Evolutionary conservation across 2,888 invertebrate genomes (phyloP), one percentile per base, ranked within the genome.

Genomic region (Alloscopus bannaensis): DNA sequence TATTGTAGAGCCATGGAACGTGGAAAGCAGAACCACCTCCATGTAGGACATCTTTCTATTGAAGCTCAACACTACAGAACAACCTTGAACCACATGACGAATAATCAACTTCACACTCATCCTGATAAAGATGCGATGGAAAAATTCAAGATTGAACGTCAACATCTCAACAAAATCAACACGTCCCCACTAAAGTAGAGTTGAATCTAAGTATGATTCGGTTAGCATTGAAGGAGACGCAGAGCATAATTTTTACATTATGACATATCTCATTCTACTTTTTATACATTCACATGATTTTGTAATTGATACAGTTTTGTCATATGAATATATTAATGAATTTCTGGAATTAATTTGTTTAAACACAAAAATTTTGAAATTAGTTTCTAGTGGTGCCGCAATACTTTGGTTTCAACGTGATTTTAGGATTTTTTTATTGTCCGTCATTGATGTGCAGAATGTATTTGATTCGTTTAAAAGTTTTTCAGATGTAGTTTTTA

Each of bases 271-370:
- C 2, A 42, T 62, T 3, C 62, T 42, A 62, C 28, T 65, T 4
- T 65, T 31, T 47, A 29, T 42, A 45, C 28, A 50, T 18, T 29
- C 47, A 16, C 31, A 50, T 28, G 65, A 47, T 28, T 65, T 65
- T 28, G 18, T 65, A 11, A 18, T 65, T 28, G 45, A 65, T 50
- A 13, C 47, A 2, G 29, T 65, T 1, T 13, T 11, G 2, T 18
- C 50, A 24, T 24, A 50, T 47, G 28, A 3, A 2, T n/a, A 65
- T 18, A 18, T 65, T 18, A 24, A 13, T 2, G 24, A 28, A 6
- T n/a, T 0, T 18, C 11, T 65, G 2, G 24, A 28, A 13, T n/a
- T n/a, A n/a, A 50, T 65, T 18, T 65, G 47, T 24, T n/a, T 31
- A 0, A 28, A 50, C 16, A 20, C 24, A 18, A 20, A 26, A 1